Conservation (phyloP, 2,797 vertebrate species). For the Fratercula arctica region DNA sequence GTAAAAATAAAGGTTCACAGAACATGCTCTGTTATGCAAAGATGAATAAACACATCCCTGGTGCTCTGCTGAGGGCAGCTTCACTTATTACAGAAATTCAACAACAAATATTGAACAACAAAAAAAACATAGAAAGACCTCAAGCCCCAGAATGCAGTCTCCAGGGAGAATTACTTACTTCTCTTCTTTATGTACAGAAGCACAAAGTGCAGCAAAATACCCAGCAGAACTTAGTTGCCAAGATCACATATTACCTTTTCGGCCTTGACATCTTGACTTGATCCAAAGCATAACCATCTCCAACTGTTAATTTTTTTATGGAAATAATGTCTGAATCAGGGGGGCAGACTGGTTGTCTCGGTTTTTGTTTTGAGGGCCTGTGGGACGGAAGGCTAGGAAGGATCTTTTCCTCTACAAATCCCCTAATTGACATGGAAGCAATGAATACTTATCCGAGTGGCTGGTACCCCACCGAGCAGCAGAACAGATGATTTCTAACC, state of each 20-base stretch:
- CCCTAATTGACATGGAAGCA: neutral
- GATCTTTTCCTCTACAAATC: neutral
- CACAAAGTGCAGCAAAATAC: neutral
- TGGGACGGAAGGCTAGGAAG: neutral
- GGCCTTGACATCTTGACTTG: neutral
- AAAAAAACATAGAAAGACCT: neutral
- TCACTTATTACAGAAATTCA: neutral
- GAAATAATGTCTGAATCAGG: neutral
- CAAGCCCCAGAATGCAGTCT: neutral
- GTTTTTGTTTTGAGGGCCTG: neutral
- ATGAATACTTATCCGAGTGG: accelerated
- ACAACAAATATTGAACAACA: neutral
- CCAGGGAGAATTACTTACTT: neutral
- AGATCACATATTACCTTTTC: neutral
- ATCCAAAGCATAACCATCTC: neutral
- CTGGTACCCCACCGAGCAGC: neutral
- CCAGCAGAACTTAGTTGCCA: neutral
- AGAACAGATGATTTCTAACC: neutral
- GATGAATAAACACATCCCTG: neutral
- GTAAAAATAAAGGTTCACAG: neutral
- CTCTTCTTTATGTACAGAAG: neutral
- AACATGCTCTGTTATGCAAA: neutral
- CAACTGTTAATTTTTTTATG: neutral
- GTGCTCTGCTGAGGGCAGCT: neutral
- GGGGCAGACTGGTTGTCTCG: neutral